phyloP scores from a whole-genome alignment of 2,888 invertebrate species.

The Ennomos erosarius region DNA sequence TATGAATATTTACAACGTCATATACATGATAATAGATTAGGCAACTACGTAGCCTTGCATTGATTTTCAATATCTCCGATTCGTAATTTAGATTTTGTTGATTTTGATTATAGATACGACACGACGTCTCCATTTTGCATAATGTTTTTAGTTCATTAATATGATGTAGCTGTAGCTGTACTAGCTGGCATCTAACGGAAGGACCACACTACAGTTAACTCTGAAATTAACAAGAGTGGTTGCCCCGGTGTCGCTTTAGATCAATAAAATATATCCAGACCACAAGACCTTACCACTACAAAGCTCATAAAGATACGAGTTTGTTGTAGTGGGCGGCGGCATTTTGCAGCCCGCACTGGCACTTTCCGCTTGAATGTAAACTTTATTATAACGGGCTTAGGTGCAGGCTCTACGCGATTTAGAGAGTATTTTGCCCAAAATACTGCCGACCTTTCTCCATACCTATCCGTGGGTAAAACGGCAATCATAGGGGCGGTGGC shows the following conservation, averaged over 20 bases:
- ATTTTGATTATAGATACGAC: too few relatives aligned
- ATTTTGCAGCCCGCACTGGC: constrained; percentile 24
- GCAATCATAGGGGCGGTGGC: constrained; percentile 31
- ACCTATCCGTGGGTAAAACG: constrained; percentile 37
- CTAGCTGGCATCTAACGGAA: constrained; percentile 3
- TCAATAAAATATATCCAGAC: constrained; percentile 38
- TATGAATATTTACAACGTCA: constrained; percentile 38
- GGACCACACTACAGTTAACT: constrained; percentile 18
- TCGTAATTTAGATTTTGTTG: not conserved
- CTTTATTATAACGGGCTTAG: constrained; percentile 34
- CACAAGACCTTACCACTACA: constrained; percentile 34
- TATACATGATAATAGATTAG: constrained; percentile 15
- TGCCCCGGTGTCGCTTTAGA: constrained; percentile 31
- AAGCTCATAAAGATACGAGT: constrained; percentile 39
- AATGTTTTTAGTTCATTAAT: not conserved
- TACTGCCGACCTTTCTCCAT: constrained; percentile 39
- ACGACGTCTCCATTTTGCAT: too few relatives aligned
- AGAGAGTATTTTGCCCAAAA: constrained; percentile 39
- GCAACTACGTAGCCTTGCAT: constrained; percentile 2
- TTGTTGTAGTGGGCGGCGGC: constrained; percentile 31
- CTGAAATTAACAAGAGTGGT: constrained; percentile 14
- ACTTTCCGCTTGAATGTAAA: constrained; percentile 32
- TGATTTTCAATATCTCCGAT: constrained; percentile 9
- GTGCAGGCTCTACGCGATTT: constrained; percentile 26
- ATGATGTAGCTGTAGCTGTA: not conserved